phyloP scores from a whole-genome alignment of 2,797 vertebrate species.

The Labeo calbasu region DNA sequence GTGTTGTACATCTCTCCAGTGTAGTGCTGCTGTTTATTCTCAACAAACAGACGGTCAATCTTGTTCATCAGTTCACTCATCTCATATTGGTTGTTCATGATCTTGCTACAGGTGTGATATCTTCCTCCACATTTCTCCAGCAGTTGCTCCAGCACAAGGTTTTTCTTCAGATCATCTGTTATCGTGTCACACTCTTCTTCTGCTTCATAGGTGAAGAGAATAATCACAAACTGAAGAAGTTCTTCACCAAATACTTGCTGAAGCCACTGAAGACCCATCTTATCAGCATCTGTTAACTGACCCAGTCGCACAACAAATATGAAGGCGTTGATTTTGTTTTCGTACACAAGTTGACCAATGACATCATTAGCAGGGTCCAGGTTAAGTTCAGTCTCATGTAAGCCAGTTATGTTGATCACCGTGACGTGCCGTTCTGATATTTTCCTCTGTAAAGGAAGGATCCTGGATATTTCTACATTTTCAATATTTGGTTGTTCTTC shows the following conservation, averaged over 20 bases:
- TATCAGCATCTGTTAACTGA: neutral
- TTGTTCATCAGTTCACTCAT: slow-evolving; percentile 23
- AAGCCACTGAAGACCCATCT: slow-evolving; percentile 43
- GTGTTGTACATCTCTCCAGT: neutral
- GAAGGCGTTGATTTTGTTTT: slow-evolving; percentile 50
- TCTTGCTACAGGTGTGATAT: slow-evolving; percentile 59
- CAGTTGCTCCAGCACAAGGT: slow-evolving; percentile 18
- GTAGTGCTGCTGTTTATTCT: slow-evolving; percentile 39
- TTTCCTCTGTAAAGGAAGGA: neutral
- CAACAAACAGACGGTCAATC: slow-evolving; percentile 55
- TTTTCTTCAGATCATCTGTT: slow-evolving; percentile 35
- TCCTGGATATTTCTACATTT: neutral
- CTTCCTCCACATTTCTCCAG: slow-evolving; percentile 46
- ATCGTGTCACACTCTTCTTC: slow-evolving; percentile 39
- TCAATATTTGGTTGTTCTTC: neutral
- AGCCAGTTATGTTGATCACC: neutral
- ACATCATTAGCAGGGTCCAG: neutral
- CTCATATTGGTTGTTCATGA: slow-evolving; percentile 1
- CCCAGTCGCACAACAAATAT: neutral
- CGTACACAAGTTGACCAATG: neutral
- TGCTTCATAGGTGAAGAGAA: slow-evolving; percentile 50
- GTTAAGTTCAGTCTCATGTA: neutral
- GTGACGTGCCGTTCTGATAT: neutral
- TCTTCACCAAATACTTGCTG: slow-evolving; percentile 55
- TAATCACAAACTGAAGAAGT: slow-evolving; percentile 5